These are phyloP conservation scores for Mus pahari DNA, from an alignment of 2,113 vertebrate species.

Conservation along the genomic window DNA sequence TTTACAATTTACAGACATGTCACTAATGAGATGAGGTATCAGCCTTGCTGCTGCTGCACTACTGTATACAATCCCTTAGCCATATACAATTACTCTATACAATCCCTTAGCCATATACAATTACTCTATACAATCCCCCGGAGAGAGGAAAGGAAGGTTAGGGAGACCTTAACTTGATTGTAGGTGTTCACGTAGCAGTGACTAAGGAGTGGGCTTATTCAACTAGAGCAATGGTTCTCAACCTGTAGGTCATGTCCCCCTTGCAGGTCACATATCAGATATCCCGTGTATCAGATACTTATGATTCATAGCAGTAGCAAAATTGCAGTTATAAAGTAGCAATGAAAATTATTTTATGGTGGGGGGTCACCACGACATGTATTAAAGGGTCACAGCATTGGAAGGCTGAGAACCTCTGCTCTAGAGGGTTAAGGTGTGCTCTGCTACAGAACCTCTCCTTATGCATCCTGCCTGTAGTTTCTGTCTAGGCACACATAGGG, in stretches of 20 bases:
- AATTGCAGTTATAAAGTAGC: neutral
- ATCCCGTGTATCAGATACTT: neutral
- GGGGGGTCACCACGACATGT: neutral
- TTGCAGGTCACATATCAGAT: neutral
- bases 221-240: neutral
- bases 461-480: constrained; percentile 36
- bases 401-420: neutral
- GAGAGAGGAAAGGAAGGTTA: neutral
- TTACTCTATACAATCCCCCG: too few species aligned
- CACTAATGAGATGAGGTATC: neutral
- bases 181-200: constrained; percentile 36
- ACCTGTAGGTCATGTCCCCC: too few species aligned
- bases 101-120: too few species aligned
- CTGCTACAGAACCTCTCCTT: constrained; percentile 6
- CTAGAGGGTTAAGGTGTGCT: neutral
- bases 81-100: too few species aligned
- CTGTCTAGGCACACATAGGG: neutral
- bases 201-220: constrained; percentile 15
- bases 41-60: neutral
- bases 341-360: neutral
- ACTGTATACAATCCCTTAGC: neutral
- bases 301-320: neutral
- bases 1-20: neutral
- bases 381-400: neutral
- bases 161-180: neutral